Base-by-base conservation (phyloP, 2,888 invertebrate genomes). In the Theretra japonica region DNA sequence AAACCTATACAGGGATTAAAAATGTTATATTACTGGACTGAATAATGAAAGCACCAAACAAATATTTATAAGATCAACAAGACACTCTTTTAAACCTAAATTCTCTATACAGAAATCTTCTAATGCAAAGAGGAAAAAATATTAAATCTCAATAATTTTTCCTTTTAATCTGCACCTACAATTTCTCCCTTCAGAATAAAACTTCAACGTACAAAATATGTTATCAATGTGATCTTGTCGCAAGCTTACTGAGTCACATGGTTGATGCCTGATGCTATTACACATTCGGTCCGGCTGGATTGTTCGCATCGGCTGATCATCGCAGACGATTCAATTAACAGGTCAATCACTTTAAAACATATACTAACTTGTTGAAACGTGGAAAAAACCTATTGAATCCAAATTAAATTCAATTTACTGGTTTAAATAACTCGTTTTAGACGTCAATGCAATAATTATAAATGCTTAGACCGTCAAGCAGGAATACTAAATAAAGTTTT, bases 321-420 rank as follows among this genome's bases (percentile, higher is more conserved):
- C 65, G 53, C 53, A 65, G 41, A 58, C 21, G 65, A 65, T 65
- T 65, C 41, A 71, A 77, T 75, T 75, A 76, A 75, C 68, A 73
- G 76, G 76, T 77, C 75, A 76, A 74, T 75, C 73, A 80, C 75
- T 77, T 80, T 75, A 76, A 72, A 60, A 60, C 8, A n/a, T 60
- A 60, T 17, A n/a, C 7, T 60, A 19, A 59, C 28, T 28, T 59
- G 15, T 41, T 41, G 41, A 41, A 28, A 25, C 28, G 19, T 19
- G 28, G 19, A 25, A 28, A 3, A 59, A 59, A 59, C 28, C 25
- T 19, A 59, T 2, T 17, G 28, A 19, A 59, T 2, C 8, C 21
- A 57, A 28, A 41, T 41, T 41, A 41, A 41, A 41, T 15, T 2
- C 11, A 11, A 41, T 41, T 41, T 41, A 41, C 41, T 41, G 41